Evolutionary conservation across 1,140 invertebrate genomes (phyloP).

Genomic region (Cydia pomonella): DNA sequence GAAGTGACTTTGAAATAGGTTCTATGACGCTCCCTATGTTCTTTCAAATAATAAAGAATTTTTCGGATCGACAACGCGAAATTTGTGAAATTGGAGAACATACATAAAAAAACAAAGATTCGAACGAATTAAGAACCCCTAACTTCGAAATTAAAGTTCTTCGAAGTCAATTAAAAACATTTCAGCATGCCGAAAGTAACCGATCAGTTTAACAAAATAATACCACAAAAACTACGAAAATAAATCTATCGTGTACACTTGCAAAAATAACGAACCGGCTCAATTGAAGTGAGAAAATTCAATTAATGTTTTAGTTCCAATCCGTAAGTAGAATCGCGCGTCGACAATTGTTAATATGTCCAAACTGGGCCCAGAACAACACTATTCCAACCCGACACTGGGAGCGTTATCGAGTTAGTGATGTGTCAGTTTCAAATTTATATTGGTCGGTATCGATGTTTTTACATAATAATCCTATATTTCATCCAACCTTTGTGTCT

Average conservation of each 20-base stretch:
- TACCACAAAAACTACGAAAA: not conserved
- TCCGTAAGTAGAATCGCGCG: not conserved
- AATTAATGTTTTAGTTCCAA: slow-evolving; percentile 16
- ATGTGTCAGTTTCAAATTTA: not conserved
- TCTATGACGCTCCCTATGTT: too few species aligned
- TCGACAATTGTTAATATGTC: slow-evolving; percentile 18
- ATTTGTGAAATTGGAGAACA: too few species aligned
- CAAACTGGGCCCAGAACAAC: slow-evolving; percentile 2
- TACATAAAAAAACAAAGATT: too few species aligned
- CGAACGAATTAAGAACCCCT: too few species aligned
- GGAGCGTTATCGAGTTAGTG: slow-evolving; percentile 1
- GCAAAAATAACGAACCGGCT: slow-evolving; percentile 13
- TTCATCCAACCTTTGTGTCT: too few species aligned
- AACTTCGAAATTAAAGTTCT: too few species aligned
- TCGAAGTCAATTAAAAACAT: not conserved
- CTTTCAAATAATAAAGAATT: too few species aligned
- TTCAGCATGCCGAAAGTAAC: not conserved
- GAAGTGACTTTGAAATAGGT: too few species aligned
- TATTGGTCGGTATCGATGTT: not conserved
- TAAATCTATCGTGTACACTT: not conserved
- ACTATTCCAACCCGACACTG: not conserved
- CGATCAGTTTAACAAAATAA: slow-evolving; percentile 2
- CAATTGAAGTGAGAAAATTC: slow-evolving; percentile 17
- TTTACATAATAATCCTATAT: not conserved
- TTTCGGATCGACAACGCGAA: too few species aligned